Percentiles rank a stretch among this genome's conserved stretches.
Evolutionary conservation across 2,888 invertebrate genomes (phyloP).

Genomic region (Cryptocephalus primarius): DNA sequence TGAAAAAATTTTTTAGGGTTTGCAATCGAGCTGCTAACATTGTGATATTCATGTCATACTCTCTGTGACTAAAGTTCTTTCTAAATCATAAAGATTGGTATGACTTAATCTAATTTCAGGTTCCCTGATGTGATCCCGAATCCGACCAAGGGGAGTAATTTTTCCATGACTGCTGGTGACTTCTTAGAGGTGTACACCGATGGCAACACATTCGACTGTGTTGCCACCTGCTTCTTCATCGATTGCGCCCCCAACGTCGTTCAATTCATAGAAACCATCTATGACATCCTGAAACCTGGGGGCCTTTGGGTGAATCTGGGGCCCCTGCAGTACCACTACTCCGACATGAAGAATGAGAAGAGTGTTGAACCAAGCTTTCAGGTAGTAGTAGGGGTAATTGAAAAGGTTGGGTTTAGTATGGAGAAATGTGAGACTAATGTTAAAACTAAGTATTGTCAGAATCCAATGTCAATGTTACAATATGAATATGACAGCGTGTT

Average conservation of each 20-base stretch:
- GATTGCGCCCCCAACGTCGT: constrained; percentile 97
- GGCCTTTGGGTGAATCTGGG: constrained; percentile 86
- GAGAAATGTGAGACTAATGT: constrained; percentile 70
- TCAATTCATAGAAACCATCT: constrained; percentile 88
- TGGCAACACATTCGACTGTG: constrained; percentile 72
- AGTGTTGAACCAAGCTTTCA: constrained; percentile 90
- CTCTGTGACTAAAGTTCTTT: too few relatives aligned
- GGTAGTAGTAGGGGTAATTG: constrained; percentile 48
- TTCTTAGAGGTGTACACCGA: constrained; percentile 81
- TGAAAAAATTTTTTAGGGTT: too few relatives aligned
- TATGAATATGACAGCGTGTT: constrained; percentile 87
- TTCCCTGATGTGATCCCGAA: constrained; percentile 87
- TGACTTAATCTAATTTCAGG: constrained; percentile 19
- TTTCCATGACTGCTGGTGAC: constrained; percentile 96
- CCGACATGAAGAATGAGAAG: constrained; percentile 73
- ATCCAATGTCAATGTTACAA: constrained; percentile 84
- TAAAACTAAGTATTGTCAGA: constrained; percentile 84
- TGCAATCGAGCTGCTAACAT: too few relatives aligned
- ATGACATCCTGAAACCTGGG: constrained; percentile 78
- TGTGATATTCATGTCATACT: too few relatives aligned
- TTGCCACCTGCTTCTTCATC: constrained; percentile 96
- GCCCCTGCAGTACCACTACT: constrained; percentile 85
- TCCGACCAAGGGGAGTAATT: constrained; percentile 52
- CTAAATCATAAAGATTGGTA: too few relatives aligned
- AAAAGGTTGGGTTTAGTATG: constrained; percentile 71